Conservation (phyloP, 2,797 vertebrate species). For the Peromyscus aztecus region DNA sequence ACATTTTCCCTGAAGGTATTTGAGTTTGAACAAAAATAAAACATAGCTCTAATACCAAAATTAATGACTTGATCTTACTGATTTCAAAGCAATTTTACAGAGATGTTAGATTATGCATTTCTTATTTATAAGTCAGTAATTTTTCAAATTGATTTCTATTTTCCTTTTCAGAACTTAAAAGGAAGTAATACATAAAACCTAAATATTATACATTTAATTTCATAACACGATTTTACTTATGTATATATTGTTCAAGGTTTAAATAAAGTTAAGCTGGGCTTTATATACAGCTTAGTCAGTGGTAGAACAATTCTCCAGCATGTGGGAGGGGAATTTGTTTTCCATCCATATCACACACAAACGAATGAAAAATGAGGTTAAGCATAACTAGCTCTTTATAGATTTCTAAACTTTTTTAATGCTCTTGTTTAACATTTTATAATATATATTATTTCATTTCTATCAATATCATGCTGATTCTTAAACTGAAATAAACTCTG, state of each 20-base stretch:
- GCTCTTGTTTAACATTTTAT: neutral
- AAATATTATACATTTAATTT: neutral
- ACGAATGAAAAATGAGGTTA: neutral
- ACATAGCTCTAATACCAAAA: constrained; percentile 6
- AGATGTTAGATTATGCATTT: neutral
- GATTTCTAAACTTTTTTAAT: neutral
- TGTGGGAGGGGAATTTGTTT: neutral
- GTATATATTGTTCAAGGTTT: neutral
- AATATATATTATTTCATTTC: neutral
- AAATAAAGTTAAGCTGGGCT: neutral
- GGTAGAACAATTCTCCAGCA: neutral
- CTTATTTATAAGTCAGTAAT: neutral
- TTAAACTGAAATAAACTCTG: constrained; percentile 3
- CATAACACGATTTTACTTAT: neutral
- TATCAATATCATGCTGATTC: neutral
- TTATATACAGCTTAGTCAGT: neutral
- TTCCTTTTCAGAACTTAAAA: neutral
- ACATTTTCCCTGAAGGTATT: constrained; percentile 1
- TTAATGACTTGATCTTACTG: neutral
- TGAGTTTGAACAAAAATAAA: neutral
- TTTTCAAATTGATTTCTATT: constrained; percentile 28
- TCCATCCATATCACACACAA: neutral
- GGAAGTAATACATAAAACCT: neutral
- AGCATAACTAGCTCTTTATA: neutral
- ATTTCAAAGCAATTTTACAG: constrained; percentile 32